phyloP scores from a whole-genome alignment of 1,140 invertebrate genomes.

The Listronotus oregonensis region DNA sequence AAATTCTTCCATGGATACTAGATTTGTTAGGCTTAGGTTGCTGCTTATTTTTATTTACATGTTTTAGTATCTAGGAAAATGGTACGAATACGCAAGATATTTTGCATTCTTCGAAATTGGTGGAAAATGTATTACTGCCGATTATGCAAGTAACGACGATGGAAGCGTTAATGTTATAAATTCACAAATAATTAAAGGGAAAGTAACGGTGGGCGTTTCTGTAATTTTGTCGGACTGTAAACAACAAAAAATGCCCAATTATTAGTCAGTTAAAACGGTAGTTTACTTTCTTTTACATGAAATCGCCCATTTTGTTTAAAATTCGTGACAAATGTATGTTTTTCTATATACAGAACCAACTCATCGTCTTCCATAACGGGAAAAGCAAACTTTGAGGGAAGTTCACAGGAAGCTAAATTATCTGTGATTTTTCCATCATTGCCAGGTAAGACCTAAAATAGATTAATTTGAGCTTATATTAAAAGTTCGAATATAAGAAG shows the following conservation, averaged over 20 bases:
- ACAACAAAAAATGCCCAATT: too few species aligned
- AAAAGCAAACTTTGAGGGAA: conserved; percentile 59
- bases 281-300: too few species aligned
- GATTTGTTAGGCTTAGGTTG: too few species aligned
- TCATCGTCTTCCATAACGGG: conserved; percentile 64
- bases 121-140: conserved; percentile 75
- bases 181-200: conserved; percentile 65
- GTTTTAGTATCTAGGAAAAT: conserved; percentile 75
- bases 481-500: too few species aligned
- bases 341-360: conserved; percentile 59
- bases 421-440: conserved; percentile 65
- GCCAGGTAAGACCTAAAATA: conserved; percentile 56
- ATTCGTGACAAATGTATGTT: conserved; percentile 1
- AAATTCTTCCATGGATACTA: too few species aligned
- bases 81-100: conserved; percentile 80
- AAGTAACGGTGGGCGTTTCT: conserved; percentile 56
- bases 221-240: too few species aligned
- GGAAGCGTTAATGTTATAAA: conserved; percentile 68
- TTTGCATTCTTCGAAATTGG: conserved; percentile 75
- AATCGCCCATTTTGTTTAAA: too few species aligned
- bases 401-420: conserved; percentile 63
- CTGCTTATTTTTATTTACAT: background rate
- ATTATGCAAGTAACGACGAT: conserved; percentile 64
- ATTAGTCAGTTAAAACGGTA: too few species aligned
- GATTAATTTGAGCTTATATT: too few species aligned